phyloP scores from a whole-genome alignment of 2,797 vertebrate genomes.

The Columba guinea region DNA sequence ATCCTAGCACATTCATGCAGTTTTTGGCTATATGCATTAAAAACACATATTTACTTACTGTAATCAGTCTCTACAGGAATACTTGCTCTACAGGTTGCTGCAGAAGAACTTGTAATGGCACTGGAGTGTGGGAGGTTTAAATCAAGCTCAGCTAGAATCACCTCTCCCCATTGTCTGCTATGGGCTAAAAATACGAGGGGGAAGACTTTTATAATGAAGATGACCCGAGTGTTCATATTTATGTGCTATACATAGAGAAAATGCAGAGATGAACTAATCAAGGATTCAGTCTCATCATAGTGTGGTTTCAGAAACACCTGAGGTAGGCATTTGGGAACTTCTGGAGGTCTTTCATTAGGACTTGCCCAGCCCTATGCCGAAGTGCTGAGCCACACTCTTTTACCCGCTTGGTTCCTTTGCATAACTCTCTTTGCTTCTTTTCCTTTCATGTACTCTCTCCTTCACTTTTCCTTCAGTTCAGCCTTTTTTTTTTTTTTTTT shows the following conservation, averaged over 20 bases:
- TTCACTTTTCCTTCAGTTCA: neutral
- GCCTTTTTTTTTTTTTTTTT: neutral
- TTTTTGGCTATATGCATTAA: neutral
- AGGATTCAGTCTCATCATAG: neutral
- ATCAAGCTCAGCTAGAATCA: neutral
- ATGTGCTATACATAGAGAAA: neutral
- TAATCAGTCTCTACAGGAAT: neutral
- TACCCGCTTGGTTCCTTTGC: neutral
- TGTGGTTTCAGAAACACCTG: neutral
- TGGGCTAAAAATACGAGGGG: neutral
- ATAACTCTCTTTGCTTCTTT: neutral
- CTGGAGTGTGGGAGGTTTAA: neutral
- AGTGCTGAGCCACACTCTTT: neutral
- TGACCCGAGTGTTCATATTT: neutral
- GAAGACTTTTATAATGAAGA: neutral
- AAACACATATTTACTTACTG: neutral
- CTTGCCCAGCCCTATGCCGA: neutral
- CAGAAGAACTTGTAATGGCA: neutral
- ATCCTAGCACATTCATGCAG: neutral
- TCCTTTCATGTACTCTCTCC: neutral
- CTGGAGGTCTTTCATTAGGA: neutral
- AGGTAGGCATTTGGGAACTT: neutral
- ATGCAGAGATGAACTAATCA: neutral
- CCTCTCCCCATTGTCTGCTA: neutral
- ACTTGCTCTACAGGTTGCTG: neutral